phyloP scores from a whole-genome alignment of 2,113 vertebrate genomes.

The Arvicanthis niloticus region DNA sequence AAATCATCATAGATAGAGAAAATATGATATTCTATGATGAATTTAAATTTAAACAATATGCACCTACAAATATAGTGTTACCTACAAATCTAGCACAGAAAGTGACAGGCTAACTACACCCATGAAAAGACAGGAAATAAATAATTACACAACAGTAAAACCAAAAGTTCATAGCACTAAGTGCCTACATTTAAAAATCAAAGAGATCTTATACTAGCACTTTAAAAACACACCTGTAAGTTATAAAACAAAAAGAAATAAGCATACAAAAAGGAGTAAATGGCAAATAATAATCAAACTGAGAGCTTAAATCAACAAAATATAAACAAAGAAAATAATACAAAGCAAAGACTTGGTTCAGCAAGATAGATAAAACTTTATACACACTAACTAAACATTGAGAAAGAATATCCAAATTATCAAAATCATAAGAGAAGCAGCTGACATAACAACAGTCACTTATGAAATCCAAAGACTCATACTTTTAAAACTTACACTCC shows the following conservation, averaged over 20 bases:
- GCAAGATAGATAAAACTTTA: not conserved
- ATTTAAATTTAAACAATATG: not conserved
- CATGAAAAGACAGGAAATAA: not conserved
- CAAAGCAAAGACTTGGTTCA: not conserved
- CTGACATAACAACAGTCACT: not conserved
- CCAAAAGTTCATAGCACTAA: not conserved
- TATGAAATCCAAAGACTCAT: not conserved
- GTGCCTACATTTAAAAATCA: not conserved
- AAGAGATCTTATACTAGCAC: not conserved
- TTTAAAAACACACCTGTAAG: not conserved
- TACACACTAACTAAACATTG: not conserved
- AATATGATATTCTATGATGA: not conserved
- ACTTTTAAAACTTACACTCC: too few relatives aligned
- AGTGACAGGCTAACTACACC: not conserved
- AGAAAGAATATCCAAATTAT: not conserved
- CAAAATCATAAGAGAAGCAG: not conserved
- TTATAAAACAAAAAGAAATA: not conserved
- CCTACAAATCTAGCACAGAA: too few relatives aligned
- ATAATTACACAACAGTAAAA: not conserved
- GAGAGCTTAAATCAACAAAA: not conserved
- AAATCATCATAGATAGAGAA: not conserved
- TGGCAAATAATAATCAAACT: not conserved
- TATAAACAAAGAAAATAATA: not conserved
- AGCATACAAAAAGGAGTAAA: not conserved
- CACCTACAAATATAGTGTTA: not conserved